Evolutionary conservation across 2,113 vertebrate species (phyloP), one percentile per base, ranked within the genome.

Genomic region (Felis chaus): DNA sequence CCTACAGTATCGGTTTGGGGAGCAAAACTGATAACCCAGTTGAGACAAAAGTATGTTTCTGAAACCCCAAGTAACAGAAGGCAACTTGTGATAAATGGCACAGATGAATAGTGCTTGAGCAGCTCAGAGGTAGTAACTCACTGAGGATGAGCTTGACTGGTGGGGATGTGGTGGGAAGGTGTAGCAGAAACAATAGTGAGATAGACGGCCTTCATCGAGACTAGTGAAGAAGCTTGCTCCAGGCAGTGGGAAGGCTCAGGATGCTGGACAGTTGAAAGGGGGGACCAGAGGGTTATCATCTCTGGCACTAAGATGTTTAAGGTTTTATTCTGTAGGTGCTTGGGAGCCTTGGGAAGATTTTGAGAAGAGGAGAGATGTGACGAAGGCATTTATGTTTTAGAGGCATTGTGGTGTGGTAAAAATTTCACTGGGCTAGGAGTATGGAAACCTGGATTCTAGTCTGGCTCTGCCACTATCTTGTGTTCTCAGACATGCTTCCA

Each of bases 21-120:
- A 76, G 23, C 45, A 78, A 86, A 93, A 86, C 61, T 10, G 76
- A 55, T 87, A 83, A 87, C 27, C 39, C 36, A 25, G 23, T n/a
- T 92, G 74, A 71, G 57, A 94, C 27, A 89, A 82, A 92, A 95
- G 15, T 92, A 78, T 92, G 45, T 93, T 94, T 92, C 74, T 85
- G 50, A 89, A 88, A 82, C 31, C 83, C 21, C 31, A 74, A 61
- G 41, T 79, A 93, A 80, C 53, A 82, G 39, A 84, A 87, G 68
- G 29, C 63, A 63, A 6, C 33, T 73, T 95, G 29, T 91, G 33
- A 83, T 68, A 90, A 86, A 89, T 66, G 27, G 33, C 73, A 50
- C 79, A 57, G 63, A 68, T 55, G 50, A 89, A 69, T 65, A 82
- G 41, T 88, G 85, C 76, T 74, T 50, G 94, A 86, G 45, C 36